phyloP scores from a whole-genome alignment of 2,113 vertebrate species.

The Chloebia gouldiae region DNA sequence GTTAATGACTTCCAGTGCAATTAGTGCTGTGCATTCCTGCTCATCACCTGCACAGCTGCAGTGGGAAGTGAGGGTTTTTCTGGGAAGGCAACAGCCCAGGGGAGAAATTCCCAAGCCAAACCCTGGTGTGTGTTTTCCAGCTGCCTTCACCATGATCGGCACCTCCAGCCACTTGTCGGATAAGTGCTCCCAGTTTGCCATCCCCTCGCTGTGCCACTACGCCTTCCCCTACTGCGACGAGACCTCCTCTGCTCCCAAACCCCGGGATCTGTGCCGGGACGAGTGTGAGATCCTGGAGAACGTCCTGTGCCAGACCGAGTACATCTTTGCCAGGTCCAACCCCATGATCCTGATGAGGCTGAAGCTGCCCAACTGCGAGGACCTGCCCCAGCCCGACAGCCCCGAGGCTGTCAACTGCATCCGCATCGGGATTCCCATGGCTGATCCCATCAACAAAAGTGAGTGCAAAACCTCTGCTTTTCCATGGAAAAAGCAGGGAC shows the following conservation, averaged over 20 bases:
- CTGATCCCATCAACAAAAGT: slow-evolving; percentile 97
- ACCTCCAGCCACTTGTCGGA: slow-evolving; percentile 97
- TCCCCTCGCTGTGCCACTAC: slow-evolving; percentile 96
- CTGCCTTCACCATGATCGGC: slow-evolving; percentile 99
- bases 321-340: slow-evolving; percentile 97
- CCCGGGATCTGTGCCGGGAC: slow-evolving; percentile 92
- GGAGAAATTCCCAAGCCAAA: background rate
- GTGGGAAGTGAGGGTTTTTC: background rate
- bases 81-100: background rate
- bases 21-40: background rate
- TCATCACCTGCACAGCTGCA: background rate
- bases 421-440: slow-evolving; percentile 95
- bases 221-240: slow-evolving; percentile 97
- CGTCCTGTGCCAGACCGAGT: slow-evolving; percentile 95
- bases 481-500: background rate
- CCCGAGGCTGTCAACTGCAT: slow-evolving; percentile 90
- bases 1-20: background rate
- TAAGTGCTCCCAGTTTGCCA: slow-evolving; percentile 97
- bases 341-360: slow-evolving; percentile 94
- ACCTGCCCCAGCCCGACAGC: slow-evolving; percentile 89
- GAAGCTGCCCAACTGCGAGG: slow-evolving; percentile 96
- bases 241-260: slow-evolving; percentile 83
- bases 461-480: slow-evolving; percentile 2
- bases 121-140: slow-evolving; percentile 69
- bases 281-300: slow-evolving; percentile 98